A percentile compares a stretch with the other conserved stretches of the same genome.
Evolutionary conservation across 35 echinoderm and acorn worm species (phyloP).

Genomic region (Eucidaris tribuloides): DNA sequence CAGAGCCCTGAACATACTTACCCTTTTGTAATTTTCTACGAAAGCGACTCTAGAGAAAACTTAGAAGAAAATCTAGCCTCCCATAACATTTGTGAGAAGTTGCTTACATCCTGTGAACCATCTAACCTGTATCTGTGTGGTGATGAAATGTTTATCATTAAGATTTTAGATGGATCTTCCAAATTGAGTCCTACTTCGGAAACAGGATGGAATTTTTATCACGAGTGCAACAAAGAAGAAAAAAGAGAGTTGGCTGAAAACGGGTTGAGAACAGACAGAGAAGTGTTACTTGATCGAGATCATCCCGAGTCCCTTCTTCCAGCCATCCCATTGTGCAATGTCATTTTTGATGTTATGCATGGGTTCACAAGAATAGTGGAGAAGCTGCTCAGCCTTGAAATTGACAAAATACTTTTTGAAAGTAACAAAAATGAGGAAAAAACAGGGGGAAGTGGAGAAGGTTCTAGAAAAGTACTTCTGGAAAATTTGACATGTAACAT

Average conservation of each 20-base stretch:
- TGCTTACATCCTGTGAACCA: not conserved
- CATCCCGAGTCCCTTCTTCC: not conserved
- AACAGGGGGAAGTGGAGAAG: not conserved
- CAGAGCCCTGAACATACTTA: slow-evolving; percentile 43
- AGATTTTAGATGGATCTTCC: slow-evolving; percentile 38
- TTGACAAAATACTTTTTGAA: slow-evolving; percentile 7
- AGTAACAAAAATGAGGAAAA: slow-evolving; percentile 2
- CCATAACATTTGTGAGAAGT: not conserved
- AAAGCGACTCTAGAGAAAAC: slow-evolving; percentile 72
- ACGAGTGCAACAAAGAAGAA: slow-evolving; percentile 11
- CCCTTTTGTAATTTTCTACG: slow-evolving; percentile 63
- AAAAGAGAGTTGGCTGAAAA: not conserved
- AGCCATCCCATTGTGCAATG: slow-evolving; percentile 17
- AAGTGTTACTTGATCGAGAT: slow-evolving; percentile 2
- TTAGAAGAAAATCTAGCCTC: slow-evolving; percentile 43
- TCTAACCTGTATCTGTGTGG: slow-evolving; percentile 33
- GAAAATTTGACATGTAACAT: slow-evolving; percentile 35
- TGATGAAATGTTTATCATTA: slow-evolving; percentile 69
- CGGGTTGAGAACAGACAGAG: not conserved
- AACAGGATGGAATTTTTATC: slow-evolving; percentile 67
- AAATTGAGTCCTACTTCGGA: slow-evolving; percentile 37
- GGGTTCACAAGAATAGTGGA: slow-evolving; percentile 40
- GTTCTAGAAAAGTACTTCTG: not conserved
- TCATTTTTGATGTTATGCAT: slow-evolving; percentile 42
- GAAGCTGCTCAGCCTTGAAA: slow-evolving; percentile 35